Percentiles rank a stretch among this genome's conserved stretches.
phyloP scores from a whole-genome alignment of 2,797 vertebrate species.

The Fistularia commersonii region DNA sequence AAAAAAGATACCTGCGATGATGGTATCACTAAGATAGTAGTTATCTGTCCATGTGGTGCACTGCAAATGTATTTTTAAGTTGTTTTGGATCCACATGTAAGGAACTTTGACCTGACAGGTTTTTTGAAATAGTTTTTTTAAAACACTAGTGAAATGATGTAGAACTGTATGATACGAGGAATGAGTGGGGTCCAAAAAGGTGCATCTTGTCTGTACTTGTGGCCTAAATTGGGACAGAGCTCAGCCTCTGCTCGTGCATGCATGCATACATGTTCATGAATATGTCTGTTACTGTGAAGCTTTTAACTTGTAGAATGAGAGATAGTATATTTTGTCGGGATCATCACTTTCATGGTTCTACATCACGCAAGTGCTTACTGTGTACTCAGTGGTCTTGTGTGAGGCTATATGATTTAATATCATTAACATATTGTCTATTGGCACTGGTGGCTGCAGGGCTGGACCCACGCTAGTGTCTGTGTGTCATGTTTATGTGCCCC shows the following conservation, averaged over 20 bases:
- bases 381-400: not conserved
- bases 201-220: not conserved
- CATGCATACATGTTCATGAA: not conserved
- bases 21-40: too few relatives aligned
- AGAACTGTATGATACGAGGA: too few relatives aligned
- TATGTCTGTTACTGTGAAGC: constrained; percentile 1
- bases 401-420: constrained; percentile 3
- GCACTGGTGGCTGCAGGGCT: constrained; percentile 25
- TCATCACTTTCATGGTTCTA: constrained; percentile 13
- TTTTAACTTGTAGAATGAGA: constrained; percentile 16
- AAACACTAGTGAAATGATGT: too few relatives aligned
- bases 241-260: not conserved
- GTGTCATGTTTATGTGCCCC: constrained; percentile 7
- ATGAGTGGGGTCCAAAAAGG: not conserved
- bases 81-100: too few relatives aligned
- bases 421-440: constrained; percentile 21
- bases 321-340: constrained; percentile 11
- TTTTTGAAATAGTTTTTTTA: too few relatives aligned
- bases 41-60: too few relatives aligned
- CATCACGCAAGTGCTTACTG: not conserved
- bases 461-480: constrained; percentile 9
- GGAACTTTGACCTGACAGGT: too few relatives aligned
- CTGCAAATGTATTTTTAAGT: too few relatives aligned
- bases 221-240: too few relatives aligned
- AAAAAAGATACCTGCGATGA: too few relatives aligned